Conservation (phyloP, 2,888 invertebrate species). For the Pollenia griseotomentosa region DNA sequence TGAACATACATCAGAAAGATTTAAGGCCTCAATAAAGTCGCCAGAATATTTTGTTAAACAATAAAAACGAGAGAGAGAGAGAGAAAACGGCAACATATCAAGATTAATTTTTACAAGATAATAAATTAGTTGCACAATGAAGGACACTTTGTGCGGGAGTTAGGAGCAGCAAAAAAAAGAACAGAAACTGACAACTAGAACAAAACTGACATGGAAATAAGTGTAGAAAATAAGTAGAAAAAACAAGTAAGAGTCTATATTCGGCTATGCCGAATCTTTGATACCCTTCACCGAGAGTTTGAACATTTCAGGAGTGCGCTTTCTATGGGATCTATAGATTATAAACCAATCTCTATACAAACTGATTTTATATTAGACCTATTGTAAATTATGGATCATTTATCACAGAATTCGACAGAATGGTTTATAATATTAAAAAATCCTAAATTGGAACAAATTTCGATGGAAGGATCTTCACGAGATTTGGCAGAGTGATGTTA, state of each 20-base stretch:
- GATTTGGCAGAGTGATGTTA: too few relatives aligned
- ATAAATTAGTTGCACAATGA: slow-evolving; percentile 73
- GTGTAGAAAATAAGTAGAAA: slow-evolving; percentile 5
- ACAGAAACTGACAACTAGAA: slow-evolving; percentile 50
- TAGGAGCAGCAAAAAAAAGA: slow-evolving; percentile 21
- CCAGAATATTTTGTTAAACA: slow-evolving; percentile 61
- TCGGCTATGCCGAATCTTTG: too few relatives aligned
- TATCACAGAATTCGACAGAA: too few relatives aligned
- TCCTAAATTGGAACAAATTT: too few relatives aligned
- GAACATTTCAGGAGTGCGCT: too few relatives aligned
- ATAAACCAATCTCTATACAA: too few relatives aligned
- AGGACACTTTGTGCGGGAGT: slow-evolving; percentile 69
- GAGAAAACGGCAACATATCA: slow-evolving; percentile 73
- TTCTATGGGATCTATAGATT: too few relatives aligned
- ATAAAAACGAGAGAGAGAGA: background rate
- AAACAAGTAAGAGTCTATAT: background rate
- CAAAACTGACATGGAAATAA: slow-evolving; percentile 19
- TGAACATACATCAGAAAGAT: slow-evolving; percentile 28
- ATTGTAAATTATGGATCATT: too few relatives aligned
- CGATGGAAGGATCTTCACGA: too few relatives aligned
- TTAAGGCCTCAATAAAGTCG: slow-evolving; percentile 68
- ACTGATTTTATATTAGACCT: too few relatives aligned
- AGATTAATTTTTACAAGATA: slow-evolving; percentile 75
- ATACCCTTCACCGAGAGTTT: too few relatives aligned
- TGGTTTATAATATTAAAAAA: too few relatives aligned